Evolutionary conservation across 2,888 invertebrate genomes (phyloP).

Genomic region (Andrena haemorrhoa): DNA sequence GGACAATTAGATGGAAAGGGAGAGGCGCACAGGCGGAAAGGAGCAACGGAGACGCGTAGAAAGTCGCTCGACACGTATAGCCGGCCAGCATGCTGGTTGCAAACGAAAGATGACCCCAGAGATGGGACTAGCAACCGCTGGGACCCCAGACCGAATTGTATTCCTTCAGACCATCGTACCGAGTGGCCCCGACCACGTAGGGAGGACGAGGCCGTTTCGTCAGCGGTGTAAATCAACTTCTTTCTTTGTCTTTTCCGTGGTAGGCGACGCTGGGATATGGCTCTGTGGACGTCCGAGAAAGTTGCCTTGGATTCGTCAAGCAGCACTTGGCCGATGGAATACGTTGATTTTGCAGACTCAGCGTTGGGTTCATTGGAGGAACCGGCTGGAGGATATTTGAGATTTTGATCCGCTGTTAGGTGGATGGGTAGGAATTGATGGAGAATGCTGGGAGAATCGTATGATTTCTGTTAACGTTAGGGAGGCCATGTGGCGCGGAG

Average conservation of each 20-base stretch:
- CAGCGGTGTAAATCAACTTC: neutral
- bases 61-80: slow-evolving; percentile 56
- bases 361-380: too few relatives aligned
- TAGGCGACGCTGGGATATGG: too few relatives aligned
- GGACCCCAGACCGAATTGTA: slow-evolving; percentile 76
- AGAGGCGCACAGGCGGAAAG: slow-evolving; percentile 30
- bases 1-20: slow-evolving; percentile 43
- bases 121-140: slow-evolving; percentile 74
- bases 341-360: too few relatives aligned
- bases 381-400: too few relatives aligned
- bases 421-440: too few relatives aligned
- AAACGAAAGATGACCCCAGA: slow-evolving; percentile 80
- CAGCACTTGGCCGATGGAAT: too few relatives aligned
- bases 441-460: neutral
- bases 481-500: neutral
- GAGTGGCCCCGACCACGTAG: neutral
- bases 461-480: neutral
- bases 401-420: too few relatives aligned
- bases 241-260: neutral
- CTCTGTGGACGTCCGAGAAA: too few relatives aligned
- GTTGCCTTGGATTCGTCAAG: too few relatives aligned
- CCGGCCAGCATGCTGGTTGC: slow-evolving; percentile 55
- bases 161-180: too few relatives aligned
- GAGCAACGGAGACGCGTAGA: slow-evolving; percentile 43
- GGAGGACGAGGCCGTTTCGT: slow-evolving; percentile 9